These are phyloP conservation scores for Cyphomyrus plagiostoma DNA, from an alignment of 2,113 vertebrate genomes.

Conservation along the genomic window DNA sequence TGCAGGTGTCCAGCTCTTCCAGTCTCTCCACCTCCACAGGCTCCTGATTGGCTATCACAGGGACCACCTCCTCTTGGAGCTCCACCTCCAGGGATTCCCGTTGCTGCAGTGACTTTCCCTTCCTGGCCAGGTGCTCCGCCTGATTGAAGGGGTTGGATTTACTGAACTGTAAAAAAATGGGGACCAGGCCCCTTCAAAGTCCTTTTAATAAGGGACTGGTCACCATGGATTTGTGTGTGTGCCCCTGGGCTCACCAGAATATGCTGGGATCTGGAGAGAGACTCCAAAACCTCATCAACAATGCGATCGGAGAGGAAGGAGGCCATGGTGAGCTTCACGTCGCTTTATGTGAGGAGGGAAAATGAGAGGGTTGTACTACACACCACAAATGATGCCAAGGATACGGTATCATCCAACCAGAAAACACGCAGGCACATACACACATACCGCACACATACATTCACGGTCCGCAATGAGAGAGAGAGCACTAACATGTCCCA, in stretches of 20 bases:
- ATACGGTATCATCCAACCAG: not conserved
- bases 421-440: not conserved
- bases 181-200: not conserved
- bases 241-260: conserved; percentile 72
- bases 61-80: conserved; percentile 65
- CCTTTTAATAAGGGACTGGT: not conserved
- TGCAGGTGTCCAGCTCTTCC: conserved; percentile 74
- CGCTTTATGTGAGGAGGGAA: conserved; percentile 54
- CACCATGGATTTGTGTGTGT: not conserved
- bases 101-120: conserved; percentile 61
- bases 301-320: conserved; percentile 89
- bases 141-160: conserved; percentile 35
- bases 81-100: conserved; percentile 70
- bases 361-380: not conserved
- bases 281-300: conserved; percentile 89
- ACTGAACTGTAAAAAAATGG: not conserved
- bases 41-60: conserved; percentile 55
- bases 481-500: not conserved
- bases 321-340: conserved; percentile 85
- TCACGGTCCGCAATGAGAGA: not conserved
- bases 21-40: conserved; percentile 61
- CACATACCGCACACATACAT: not conserved
- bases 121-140: conserved; percentile 78
- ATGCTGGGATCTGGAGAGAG: conserved; percentile 79
- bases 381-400: not conserved